These are phyloP conservation scores for Himalopsyche japonica DNA, from an alignment of 2,888 invertebrate genomes.

Conservation along the genomic window DNA sequence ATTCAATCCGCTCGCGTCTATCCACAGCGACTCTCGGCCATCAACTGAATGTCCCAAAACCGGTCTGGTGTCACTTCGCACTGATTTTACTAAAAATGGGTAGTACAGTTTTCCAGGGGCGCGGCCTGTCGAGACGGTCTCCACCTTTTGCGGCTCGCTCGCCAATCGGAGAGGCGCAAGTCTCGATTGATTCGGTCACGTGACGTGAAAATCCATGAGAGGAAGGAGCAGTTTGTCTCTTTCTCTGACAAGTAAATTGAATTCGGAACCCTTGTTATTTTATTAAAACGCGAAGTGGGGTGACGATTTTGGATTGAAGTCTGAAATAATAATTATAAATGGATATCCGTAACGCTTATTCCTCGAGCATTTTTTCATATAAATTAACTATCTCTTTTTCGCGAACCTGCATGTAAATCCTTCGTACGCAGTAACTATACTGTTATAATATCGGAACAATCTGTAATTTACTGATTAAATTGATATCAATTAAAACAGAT, in stretches of 20 bases:
- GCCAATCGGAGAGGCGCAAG: slow-evolving; percentile 13
- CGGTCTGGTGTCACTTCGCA: slow-evolving; percentile 24
- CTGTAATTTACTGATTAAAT: no score
- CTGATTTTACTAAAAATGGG: slow-evolving; percentile 2
- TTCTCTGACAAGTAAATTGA: not conserved
- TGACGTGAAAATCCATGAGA: not conserved
- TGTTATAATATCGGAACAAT: no score
- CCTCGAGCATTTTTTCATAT: no score
- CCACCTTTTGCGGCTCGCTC: slow-evolving; percentile 11
- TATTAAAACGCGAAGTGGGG: not conserved
- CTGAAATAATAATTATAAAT: not conserved
- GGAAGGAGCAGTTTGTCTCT: not conserved
- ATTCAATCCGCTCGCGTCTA: slow-evolving; percentile 50
- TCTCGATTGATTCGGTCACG: slow-evolving; percentile 33
- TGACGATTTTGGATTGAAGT: not conserved
- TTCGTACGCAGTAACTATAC: no score
- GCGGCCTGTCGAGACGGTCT: not conserved
- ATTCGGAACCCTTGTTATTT: slow-evolving; percentile 1
- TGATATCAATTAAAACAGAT: no score
- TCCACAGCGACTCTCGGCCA: slow-evolving; percentile 59
- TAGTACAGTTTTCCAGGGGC: not conserved
- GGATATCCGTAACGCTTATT: no score
- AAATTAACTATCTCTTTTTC: no score
- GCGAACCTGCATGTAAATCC: no score
- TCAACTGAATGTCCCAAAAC: slow-evolving; percentile 52